Base-by-base conservation (phyloP, 2,113 vertebrate species). In the Australoheros scitulus region DNA sequence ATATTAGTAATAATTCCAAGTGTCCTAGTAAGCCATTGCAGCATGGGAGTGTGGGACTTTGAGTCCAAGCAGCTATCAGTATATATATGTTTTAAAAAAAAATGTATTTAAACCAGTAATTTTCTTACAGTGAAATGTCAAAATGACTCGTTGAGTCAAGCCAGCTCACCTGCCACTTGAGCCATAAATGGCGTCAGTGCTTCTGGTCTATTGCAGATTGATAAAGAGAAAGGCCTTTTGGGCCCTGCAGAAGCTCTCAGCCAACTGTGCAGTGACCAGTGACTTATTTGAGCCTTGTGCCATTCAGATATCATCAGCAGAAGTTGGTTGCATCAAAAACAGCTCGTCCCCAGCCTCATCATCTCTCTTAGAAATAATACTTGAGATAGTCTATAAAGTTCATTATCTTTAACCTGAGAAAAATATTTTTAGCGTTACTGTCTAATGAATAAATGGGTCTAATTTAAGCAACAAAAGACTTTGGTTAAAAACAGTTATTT, bases 141-240 rank as follows among this genome's bases (percentile, higher is more conserved):
- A 47, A 47, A 47, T 47, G 4, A 13, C 43, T 5, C 5, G 15
- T 50, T 72, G 43, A 72, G 24, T 52, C 20, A 17, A 13, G 47
- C 43, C 32, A 55, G 18, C 26, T 52, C 3, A 43, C 11, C 41
- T 11, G 5, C 64, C 47, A 52, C 65, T 50, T 61, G 36, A 58
- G 24, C 10, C 4, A 14, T 68, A 11, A 58, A 15, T 32, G 43
- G 3, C 8, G 18, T 7, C 18, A 36, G 2, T 59, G 63, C 50
- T 55, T 18, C 8, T 24, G 70, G 17, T 47, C 26, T 52, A 47
- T 59, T 15, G 29, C 20, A 60, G 41, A 55, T 11, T 52, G 77
- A 70, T 68, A 64, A 55, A 70, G 70, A 85, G 32, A 63, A 80
- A 60, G 76, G 34, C 26, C 61, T 82, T 57, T 74, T 57, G 11